These are phyloP conservation scores for Hedychridium roseum DNA, from an alignment of 2,888 invertebrate genomes.

Conservation along the genomic window DNA sequence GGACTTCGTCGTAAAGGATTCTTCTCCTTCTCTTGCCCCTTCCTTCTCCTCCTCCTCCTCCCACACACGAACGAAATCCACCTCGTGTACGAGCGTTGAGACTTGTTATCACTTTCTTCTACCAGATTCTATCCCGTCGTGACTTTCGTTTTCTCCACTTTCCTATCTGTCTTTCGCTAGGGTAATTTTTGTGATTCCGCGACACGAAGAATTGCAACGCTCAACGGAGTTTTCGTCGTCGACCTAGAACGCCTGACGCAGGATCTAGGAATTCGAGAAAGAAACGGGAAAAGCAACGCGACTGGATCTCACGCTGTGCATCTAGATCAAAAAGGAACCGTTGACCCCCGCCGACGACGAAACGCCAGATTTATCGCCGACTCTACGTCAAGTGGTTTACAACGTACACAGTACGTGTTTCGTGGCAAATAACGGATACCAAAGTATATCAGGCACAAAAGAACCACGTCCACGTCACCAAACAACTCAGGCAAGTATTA, in stretches of 20 bases:
- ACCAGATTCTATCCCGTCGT: too few species aligned
- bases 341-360: conserved; percentile 32
- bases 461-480: too few species aligned
- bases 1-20: conserved; percentile 19
- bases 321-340: conserved; percentile 39
- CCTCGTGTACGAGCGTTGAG: not conserved
- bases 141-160: conserved; percentile 1
- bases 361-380: conserved; percentile 29
- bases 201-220: conserved; percentile 25
- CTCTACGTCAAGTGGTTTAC: too few species aligned
- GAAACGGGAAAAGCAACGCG: conserved; percentile 34
- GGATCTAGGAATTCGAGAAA: conserved; percentile 40
- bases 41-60: conserved; percentile 11
- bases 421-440: too few species aligned
- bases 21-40: conserved; percentile 12
- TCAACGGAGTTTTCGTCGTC: conserved; percentile 4
- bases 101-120: not conserved
- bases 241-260: conserved; percentile 23
- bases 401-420: too few species aligned
- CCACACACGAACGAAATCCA: conserved; percentile 16
- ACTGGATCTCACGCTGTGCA: conserved; percentile 34
- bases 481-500: too few species aligned
- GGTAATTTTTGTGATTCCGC: conserved; percentile 43
- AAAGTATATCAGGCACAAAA: too few species aligned
- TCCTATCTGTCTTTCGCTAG: conserved; percentile 10